These are phyloP conservation scores for Apodemus agrarius DNA, from an alignment of 2,797 vertebrate species.

Conservation along the genomic window DNA sequence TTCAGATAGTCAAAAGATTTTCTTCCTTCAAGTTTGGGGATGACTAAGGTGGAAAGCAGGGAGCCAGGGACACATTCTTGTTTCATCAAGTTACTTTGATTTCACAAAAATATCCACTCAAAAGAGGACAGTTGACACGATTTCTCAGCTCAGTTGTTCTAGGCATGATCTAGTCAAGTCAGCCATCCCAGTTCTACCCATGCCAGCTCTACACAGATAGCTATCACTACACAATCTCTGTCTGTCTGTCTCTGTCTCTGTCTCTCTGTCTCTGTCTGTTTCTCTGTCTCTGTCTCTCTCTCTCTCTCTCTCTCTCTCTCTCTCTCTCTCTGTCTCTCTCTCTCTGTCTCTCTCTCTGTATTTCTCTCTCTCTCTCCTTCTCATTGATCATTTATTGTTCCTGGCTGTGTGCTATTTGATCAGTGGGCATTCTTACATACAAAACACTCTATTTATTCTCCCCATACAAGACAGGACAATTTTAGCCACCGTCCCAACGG, in stretches of 20 bases:
- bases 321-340: too few relatives aligned
- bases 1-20: not conserved
- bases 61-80: not conserved
- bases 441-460: not conserved
- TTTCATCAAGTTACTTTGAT: not conserved
- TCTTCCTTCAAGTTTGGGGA: constrained; percentile 8
- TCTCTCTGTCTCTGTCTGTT: too few relatives aligned
- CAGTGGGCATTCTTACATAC: not conserved
- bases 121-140: not conserved
- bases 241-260: too few relatives aligned
- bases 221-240: not conserved
- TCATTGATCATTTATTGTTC: not conserved
- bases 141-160: constrained; percentile 13
- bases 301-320: too few relatives aligned
- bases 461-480: not conserved
- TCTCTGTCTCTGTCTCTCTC: too few relatives aligned
- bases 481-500: not conserved
- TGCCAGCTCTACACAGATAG: not conserved
- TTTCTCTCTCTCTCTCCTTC: too few relatives aligned
- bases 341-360: too few relatives aligned
- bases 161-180: not conserved
- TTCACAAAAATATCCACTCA: constrained; percentile 20
- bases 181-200: not conserved
- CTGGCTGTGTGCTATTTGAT: not conserved
- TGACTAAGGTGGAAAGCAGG: constrained; percentile 26